phyloP scores from a whole-genome alignment of 2,113 vertebrate genomes.

The Malurus cyaneus region DNA sequence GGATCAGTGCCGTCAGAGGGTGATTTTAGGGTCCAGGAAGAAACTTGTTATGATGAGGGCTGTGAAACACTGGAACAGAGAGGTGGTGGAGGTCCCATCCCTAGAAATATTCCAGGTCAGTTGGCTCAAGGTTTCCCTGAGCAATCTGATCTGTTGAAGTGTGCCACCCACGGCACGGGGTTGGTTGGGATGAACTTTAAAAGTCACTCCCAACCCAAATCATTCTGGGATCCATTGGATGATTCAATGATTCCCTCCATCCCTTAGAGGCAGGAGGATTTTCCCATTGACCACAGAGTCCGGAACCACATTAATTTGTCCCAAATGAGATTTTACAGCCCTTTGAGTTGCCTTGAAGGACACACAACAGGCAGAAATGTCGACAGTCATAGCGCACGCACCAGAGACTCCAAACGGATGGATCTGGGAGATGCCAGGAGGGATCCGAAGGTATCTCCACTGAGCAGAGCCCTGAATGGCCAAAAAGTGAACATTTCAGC shows the following conservation, averaged over 20 bases:
- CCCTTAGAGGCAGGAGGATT: fast-evolving
- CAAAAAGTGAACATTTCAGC: background rate
- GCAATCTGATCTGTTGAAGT: background rate
- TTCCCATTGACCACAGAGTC: background rate
- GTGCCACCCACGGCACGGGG: background rate
- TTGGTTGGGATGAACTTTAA: background rate
- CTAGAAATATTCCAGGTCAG: background rate
- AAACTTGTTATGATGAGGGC: fast-evolving
- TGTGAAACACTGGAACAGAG: background rate
- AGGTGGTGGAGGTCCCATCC: background rate
- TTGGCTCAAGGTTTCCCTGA: background rate
- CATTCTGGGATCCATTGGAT: background rate
- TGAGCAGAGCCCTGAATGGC: background rate
- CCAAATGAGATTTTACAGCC: background rate
- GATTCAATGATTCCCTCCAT: background rate
- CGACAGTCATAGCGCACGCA: fast-evolving
- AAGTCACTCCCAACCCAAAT: background rate
- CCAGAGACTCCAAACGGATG: background rate
- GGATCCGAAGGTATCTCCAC: background rate
- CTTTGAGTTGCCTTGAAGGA: background rate
- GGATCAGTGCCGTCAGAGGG: background rate
- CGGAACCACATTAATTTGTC: background rate
- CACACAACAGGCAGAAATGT: background rate
- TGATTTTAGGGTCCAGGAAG: background rate
- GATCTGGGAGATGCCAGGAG: background rate